These are phyloP conservation scores for Poeciliopsis prolifica DNA, from an alignment of 2,113 vertebrate species.

Conservation along the genomic window DNA sequence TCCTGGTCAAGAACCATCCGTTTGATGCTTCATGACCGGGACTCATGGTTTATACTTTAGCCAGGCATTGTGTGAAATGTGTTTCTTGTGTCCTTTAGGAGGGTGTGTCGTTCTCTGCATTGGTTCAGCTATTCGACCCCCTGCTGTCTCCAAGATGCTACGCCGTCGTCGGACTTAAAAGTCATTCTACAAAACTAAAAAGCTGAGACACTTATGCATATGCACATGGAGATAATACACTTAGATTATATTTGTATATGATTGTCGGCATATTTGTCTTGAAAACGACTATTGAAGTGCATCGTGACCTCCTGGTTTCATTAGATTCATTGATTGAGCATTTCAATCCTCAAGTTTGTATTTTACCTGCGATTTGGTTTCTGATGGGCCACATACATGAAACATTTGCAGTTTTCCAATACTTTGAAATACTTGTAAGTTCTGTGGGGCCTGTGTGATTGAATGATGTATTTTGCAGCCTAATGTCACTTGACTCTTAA, in stretches of 20 bases:
- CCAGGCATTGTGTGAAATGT: neutral
- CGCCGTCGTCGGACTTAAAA: slow-evolving; percentile 88
- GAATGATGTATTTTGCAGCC: slow-evolving; percentile 16
- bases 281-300: neutral
- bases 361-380: slow-evolving; percentile 6
- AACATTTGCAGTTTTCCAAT: neutral
- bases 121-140: slow-evolving; percentile 95
- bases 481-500: slow-evolving; percentile 45
- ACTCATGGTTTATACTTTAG: neutral
- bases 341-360: neutral
- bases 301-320: neutral
- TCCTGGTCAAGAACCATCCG: too few relatives aligned
- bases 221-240: neutral
- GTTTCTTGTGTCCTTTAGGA: slow-evolving; percentile 75
- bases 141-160: slow-evolving; percentile 95
- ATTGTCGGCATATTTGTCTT: neutral
- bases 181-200: neutral
- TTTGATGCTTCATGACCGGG: too few relatives aligned
- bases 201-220: neutral
- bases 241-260: slow-evolving; percentile 2
- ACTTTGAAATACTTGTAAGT: slow-evolving; percentile 49
- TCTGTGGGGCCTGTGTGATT: slow-evolving; percentile 21
- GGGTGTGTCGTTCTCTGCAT: slow-evolving; percentile 82
- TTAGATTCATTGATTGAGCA: neutral
- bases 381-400: slow-evolving; percentile 19